phyloP scores from a whole-genome alignment of 1,140 invertebrate genomes.

The Carposina sasakii region DNA sequence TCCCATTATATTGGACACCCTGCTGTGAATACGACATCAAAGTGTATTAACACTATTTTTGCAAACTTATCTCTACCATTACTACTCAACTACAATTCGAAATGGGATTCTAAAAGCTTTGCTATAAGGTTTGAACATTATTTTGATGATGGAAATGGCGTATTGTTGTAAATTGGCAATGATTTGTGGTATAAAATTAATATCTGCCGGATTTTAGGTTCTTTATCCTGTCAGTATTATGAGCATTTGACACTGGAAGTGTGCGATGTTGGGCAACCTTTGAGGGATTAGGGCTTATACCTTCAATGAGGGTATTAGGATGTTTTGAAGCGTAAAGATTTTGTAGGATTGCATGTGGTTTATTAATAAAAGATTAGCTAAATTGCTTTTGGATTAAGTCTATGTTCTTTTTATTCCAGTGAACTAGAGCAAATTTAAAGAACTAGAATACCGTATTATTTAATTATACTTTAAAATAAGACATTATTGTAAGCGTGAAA shows the following conservation, averaged over 20 bases:
- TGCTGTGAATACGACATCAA: slow-evolving; percentile 38
- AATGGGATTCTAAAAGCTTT: neutral
- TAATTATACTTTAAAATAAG: too few species aligned
- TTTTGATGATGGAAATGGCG: neutral
- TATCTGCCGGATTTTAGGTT: slow-evolving; percentile 43
- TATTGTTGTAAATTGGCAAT: neutral
- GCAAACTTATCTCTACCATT: neutral
- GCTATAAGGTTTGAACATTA: neutral
- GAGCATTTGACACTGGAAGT: slow-evolving; percentile 50
- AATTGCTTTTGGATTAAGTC: too few species aligned
- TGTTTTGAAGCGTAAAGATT: too few species aligned
- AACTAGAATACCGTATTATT: too few species aligned
- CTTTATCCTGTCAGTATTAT: slow-evolving; percentile 32
- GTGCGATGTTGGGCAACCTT: slow-evolving; percentile 34
- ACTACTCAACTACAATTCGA: neutral
- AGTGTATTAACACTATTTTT: slow-evolving; percentile 19
- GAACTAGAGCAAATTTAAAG: too few species aligned
- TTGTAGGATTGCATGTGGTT: too few species aligned
- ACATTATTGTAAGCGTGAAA: too few species aligned
- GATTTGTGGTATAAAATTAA: slow-evolving; percentile 44
- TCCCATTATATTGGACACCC: too few species aligned
- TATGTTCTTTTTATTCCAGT: too few species aligned
- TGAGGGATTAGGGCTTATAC: slow-evolving; percentile 35
- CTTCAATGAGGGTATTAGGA: too few species aligned
- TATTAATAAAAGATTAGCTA: too few species aligned